Evolutionary conservation across 2,113 vertebrate species (phyloP).

Genomic region (Azemiops feae): DNA sequence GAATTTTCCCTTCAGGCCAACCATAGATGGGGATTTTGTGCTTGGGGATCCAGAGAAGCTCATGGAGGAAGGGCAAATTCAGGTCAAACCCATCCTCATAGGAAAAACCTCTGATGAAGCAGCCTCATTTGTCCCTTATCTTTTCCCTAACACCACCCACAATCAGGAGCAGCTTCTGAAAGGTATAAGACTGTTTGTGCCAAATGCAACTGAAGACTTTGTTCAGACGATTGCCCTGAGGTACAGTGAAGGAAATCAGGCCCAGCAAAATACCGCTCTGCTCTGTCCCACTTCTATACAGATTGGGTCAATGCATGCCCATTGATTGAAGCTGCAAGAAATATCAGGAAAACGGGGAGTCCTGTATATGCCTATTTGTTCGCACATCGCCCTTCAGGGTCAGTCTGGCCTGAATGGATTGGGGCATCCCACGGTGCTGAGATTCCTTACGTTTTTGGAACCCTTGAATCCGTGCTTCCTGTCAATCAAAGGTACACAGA

Average conservation of each 20-base stretch:
- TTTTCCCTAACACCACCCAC: constrained; percentile 55
- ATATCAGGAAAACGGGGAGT: constrained; percentile 57
- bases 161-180: constrained; percentile 61
- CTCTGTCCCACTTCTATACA: constrained; percentile 55
- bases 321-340: constrained; percentile 58
- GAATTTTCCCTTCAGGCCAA: constrained; percentile 51
- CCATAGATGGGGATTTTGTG: constrained; percentile 69
- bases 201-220: constrained; percentile 24
- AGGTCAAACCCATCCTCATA: constrained; percentile 65
- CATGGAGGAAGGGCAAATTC: constrained; percentile 41
- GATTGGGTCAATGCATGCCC: constrained; percentile 66
- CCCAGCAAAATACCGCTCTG: constrained; percentile 59
- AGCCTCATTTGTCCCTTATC: background rate
- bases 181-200: constrained; percentile 39
- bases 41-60: constrained; percentile 55
- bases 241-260: constrained; percentile 66
- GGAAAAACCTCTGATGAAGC: constrained; percentile 73
- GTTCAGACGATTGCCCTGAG: constrained; percentile 52
- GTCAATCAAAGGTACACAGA: constrained; percentile 33
- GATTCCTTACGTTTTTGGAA: constrained; percentile 76
- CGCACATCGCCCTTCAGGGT: constrained; percentile 68
- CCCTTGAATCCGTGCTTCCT: constrained; percentile 58
- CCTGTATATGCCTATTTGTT: constrained; percentile 69
- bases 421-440: constrained; percentile 74
- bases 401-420: constrained; percentile 78